phyloP scores from a whole-genome alignment of 2,888 invertebrate species.

The Augochlorella aurata region DNA sequence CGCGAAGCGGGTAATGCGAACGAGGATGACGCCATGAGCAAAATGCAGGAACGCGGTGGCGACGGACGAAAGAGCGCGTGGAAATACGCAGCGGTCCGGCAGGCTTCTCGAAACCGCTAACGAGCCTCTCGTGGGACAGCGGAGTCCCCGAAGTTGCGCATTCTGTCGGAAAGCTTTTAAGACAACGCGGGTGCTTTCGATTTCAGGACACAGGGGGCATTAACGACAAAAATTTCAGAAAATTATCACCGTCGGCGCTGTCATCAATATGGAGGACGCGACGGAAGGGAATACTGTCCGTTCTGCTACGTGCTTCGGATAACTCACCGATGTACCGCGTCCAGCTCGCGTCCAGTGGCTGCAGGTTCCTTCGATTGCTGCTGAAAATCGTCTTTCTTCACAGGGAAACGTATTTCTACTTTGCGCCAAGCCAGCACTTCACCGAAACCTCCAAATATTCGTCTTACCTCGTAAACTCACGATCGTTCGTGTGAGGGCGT shows the following conservation, averaged over 20 bases:
- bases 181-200: slow-evolving; percentile 80
- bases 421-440: slow-evolving; percentile 21
- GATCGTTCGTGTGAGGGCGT: slow-evolving; percentile 85
- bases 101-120: slow-evolving; percentile 56
- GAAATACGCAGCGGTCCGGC: slow-evolving; percentile 55
- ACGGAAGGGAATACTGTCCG: slow-evolving; percentile 68
- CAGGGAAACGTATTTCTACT: slow-evolving; percentile 35
- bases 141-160: slow-evolving; percentile 76
- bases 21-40: slow-evolving; percentile 63
- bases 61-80: slow-evolving; percentile 53
- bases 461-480: slow-evolving; percentile 81
- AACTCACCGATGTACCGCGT: slow-evolving; percentile 60
- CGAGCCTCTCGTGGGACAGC: slow-evolving; percentile 57
- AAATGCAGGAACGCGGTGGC: slow-evolving; percentile 37
- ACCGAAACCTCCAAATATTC: slow-evolving; percentile 67
- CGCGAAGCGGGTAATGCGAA: slow-evolving; percentile 55
- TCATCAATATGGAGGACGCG: slow-evolving; percentile 85
- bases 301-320: slow-evolving; percentile 61
- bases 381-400: slow-evolving; percentile 44
- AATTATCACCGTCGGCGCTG: slow-evolving; percentile 88
- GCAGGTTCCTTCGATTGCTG: slow-evolving; percentile 51
- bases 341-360: slow-evolving; percentile 33
- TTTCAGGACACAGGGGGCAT: slow-evolving; percentile 86
- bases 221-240: slow-evolving; percentile 86
- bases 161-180: slow-evolving; percentile 80